A percentile compares a stretch with the other conserved stretches of the same genome.
phyloP scores from a whole-genome alignment of 2,888 invertebrate species.

The Sisyra nigra region DNA sequence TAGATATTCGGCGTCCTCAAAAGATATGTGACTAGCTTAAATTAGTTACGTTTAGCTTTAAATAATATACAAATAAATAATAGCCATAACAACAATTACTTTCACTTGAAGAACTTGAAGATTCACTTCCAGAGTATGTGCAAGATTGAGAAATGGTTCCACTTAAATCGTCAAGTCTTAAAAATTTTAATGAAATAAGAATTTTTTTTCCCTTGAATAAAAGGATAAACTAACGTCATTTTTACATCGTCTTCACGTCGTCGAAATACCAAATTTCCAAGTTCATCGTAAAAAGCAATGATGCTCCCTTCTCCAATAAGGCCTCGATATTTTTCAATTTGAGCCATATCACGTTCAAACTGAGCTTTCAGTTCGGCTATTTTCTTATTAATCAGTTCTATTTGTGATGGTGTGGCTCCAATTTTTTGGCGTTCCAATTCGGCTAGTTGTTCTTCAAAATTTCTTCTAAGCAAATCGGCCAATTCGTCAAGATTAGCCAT shows the following conservation, averaged over 20 bases:
- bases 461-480: conserved; percentile 15
- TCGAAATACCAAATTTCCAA: too few species aligned
- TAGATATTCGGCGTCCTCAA: conserved; percentile 24
- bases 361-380: conserved; percentile 14
- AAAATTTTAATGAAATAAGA: too few species aligned
- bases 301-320: too few species aligned
- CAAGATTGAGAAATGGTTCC: too few species aligned
- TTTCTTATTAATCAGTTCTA: conserved; percentile 15
- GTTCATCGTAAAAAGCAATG: conserved; percentile 6
- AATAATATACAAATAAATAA: background rate
- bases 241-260: too few species aligned
- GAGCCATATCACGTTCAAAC: conserved; percentile 15
- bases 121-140: background rate
- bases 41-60: conserved; percentile 5
- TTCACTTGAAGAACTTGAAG: conserved; percentile 5
- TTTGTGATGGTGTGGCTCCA: conserved; percentile 15
- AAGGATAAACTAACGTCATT: too few species aligned
- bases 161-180: too few species aligned
- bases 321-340: conserved; percentile 12
- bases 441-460: conserved; percentile 15
- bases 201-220: too few species aligned
- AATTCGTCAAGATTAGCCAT: conserved; percentile 14
- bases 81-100: conserved; percentile 4
- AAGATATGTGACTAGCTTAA: conserved; percentile 16
- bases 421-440: conserved; percentile 17